phyloP scores from a whole-genome alignment of 2,113 vertebrate species.

The Barnardius zonarius region DNA sequence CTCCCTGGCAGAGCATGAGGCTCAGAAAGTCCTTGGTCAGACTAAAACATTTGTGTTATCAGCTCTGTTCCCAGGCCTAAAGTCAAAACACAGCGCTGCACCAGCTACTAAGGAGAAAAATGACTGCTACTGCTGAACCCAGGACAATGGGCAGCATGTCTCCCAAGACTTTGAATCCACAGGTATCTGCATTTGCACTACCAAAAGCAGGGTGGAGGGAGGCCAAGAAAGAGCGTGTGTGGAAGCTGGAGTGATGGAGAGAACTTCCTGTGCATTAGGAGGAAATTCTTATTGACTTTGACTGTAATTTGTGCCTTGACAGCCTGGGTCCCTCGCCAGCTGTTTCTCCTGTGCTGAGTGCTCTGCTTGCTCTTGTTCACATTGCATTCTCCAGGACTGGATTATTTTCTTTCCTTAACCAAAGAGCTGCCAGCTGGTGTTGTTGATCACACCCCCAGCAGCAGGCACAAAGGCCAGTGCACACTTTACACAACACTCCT shows the following conservation, averaged over 20 bases:
- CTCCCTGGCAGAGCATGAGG: no score
- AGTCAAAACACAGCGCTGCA: no score
- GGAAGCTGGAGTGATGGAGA: not conserved
- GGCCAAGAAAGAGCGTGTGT: not conserved
- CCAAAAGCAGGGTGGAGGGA: not conserved
- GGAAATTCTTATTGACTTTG: constrained; percentile 42
- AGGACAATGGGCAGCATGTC: not conserved
- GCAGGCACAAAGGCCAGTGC: constrained; percentile 58
- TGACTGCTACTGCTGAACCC: no score
- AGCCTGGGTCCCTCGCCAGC: constrained; percentile 42
- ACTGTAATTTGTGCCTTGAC: constrained; percentile 38
- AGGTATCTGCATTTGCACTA: not conserved
- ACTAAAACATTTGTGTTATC: no score
- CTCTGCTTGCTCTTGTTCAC: constrained; percentile 39
- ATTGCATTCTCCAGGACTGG: constrained; percentile 42
- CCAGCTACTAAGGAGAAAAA: no score
- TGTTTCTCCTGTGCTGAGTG: constrained; percentile 55
- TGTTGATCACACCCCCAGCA: constrained; percentile 61
- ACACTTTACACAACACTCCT: constrained; percentile 67
- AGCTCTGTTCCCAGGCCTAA: no score
- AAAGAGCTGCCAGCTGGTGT: constrained; percentile 72
- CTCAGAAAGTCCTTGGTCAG: no score
- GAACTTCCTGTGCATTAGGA: constrained; percentile 43
- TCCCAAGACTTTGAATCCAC: not conserved
- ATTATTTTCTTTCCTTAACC: constrained; percentile 55